Percentiles rank a stretch among this genome's conserved stretches.
Evolutionary conservation across 1,140 invertebrate species (phyloP).

Genomic region (Lethrus apterus): DNA sequence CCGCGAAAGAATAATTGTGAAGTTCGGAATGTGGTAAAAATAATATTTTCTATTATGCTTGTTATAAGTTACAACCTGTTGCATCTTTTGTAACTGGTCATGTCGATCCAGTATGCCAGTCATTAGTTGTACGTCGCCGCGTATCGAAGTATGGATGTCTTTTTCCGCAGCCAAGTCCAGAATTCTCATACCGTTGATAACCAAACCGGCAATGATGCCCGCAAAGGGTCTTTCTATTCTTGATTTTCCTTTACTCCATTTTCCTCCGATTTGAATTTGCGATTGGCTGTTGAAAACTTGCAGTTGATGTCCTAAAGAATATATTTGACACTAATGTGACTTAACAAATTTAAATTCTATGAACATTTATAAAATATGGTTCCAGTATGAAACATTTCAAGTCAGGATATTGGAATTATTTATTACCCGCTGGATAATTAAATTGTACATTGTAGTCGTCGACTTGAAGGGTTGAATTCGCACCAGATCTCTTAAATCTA

Average conservation of each 20-base stretch:
- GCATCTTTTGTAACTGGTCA: slow-evolving; percentile 68
- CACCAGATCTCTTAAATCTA: slow-evolving; percentile 77
- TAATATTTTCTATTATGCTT: too few species aligned
- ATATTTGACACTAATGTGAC: slow-evolving; percentile 9
- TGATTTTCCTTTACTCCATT: slow-evolving; percentile 65
- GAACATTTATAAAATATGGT: neutral
- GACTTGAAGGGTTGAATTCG: slow-evolving; percentile 85
- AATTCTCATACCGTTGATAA: slow-evolving; percentile 77
- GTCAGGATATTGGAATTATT: neutral
- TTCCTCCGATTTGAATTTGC: slow-evolving; percentile 82
- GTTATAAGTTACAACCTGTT: too few species aligned
- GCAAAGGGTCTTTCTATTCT: slow-evolving; percentile 71
- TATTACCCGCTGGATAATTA: slow-evolving; percentile 67
- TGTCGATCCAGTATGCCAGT: slow-evolving; percentile 65
- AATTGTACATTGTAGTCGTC: slow-evolving; percentile 84
- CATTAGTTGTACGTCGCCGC: slow-evolving; percentile 67
- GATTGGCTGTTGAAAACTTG: slow-evolving; percentile 90
- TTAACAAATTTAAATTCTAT: slow-evolving; percentile 5
- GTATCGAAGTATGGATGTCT: slow-evolving; percentile 62
- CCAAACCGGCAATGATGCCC: slow-evolving; percentile 81
- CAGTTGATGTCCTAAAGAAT: slow-evolving; percentile 69
- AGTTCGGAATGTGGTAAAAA: too few species aligned
- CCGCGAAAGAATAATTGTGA: too few species aligned
- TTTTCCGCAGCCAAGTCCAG: slow-evolving; percentile 78
- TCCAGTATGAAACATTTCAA: neutral